Evolutionary conservation across 2,888 invertebrate genomes (phyloP).

Genomic region (Alloplasta piceator): DNA sequence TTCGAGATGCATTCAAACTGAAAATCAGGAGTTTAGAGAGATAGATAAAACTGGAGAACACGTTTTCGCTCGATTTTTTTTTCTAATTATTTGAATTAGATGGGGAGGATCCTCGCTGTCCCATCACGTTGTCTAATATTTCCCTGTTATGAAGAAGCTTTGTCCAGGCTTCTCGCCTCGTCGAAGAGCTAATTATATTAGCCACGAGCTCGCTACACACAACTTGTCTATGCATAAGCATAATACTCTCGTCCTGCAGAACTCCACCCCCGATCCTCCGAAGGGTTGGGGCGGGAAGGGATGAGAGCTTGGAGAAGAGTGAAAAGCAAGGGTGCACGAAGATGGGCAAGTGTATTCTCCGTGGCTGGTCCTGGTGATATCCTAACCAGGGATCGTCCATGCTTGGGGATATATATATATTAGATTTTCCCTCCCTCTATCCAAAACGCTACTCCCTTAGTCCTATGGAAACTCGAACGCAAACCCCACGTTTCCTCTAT

Average conservation of each 20-base stretch:
- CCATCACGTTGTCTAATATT: too few relatives aligned
- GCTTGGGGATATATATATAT: neutral
- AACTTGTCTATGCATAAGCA: conserved; percentile 83
- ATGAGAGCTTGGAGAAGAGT: conserved; percentile 39
- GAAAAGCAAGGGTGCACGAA: conserved; percentile 42
- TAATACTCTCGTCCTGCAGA: conserved; percentile 74
- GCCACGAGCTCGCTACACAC: conserved; percentile 76
- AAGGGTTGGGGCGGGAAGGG: conserved; percentile 42
- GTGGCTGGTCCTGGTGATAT: conserved; percentile 68
- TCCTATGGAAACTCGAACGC: conserved; percentile 57
- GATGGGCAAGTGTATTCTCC: conserved; percentile 51
- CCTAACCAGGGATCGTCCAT: conserved; percentile 75
- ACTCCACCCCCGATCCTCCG: conserved; percentile 53
- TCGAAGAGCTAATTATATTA: conserved; percentile 83
- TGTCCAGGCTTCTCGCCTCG: conserved; percentile 65
- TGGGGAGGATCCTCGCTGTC: too few relatives aligned
- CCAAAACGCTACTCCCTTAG: conserved; percentile 44
- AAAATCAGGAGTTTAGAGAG: too few relatives aligned
- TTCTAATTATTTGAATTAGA: too few relatives aligned
- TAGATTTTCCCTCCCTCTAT: conserved; percentile 8
- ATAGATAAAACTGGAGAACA: too few relatives aligned
- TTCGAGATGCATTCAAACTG: too few relatives aligned
- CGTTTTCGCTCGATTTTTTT: too few relatives aligned
- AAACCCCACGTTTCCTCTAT: conserved; percentile 51
- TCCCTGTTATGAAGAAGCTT: too few relatives aligned